Evolutionary conservation across 1,140 invertebrate genomes (phyloP).

Genomic region (Cyphomyrmex costatus): DNA sequence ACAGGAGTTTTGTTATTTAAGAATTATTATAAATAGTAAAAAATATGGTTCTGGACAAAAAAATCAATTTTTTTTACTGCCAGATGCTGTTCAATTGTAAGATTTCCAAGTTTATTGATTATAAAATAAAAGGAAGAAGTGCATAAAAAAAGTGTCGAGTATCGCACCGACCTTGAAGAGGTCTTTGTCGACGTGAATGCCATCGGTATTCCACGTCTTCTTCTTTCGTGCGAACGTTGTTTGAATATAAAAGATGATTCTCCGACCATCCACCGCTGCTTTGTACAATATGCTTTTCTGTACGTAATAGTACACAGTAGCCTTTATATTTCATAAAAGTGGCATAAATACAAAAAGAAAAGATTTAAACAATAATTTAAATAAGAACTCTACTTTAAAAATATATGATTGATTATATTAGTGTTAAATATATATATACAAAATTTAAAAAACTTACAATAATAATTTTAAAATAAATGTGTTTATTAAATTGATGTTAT

Average conservation of each 20-base stretch:
- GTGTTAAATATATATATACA: too few species aligned
- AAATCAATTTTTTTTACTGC: background rate
- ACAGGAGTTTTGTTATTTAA: too few species aligned
- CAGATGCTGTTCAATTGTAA: background rate
- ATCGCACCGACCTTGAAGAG: constrained; percentile 82
- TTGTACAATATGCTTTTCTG: constrained; percentile 79
- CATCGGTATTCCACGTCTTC: constrained; percentile 84
- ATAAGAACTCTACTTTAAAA: background rate
- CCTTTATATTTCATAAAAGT: constrained; percentile 40
- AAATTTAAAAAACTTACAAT: background rate
- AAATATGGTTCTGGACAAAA: background rate
- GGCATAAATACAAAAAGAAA: background rate
- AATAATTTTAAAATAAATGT: background rate
- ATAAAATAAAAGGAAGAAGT: constrained; percentile 55
- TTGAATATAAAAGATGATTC: constrained; percentile 79
- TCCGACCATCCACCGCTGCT: constrained; percentile 63
- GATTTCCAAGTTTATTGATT: constrained; percentile 39
- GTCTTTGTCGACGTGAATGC: constrained; percentile 81
- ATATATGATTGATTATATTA: background rate
- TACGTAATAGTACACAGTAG: constrained; percentile 61
- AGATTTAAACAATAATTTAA: background rate
- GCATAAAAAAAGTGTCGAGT: constrained; percentile 70
- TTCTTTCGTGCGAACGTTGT: constrained; percentile 74
- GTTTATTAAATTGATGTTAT: background rate
- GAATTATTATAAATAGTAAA: too few species aligned